These are phyloP conservation scores for Smittia aterrima DNA, from an alignment of 2,888 invertebrate genomes.

Conservation along the genomic window DNA sequence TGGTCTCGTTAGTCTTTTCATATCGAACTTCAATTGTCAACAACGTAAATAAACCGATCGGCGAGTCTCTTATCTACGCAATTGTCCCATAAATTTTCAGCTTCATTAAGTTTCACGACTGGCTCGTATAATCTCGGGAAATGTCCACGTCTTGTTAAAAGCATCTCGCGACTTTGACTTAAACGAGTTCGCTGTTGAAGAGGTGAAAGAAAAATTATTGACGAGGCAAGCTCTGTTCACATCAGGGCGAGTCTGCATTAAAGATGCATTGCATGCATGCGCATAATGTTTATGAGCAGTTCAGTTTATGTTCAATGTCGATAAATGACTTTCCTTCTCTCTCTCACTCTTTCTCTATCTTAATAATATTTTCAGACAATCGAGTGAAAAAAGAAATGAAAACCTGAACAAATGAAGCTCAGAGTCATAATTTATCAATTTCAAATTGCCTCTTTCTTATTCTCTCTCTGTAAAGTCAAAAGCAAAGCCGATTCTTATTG, in stretches of 20 bases:
- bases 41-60: neutral
- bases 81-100: neutral
- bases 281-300: slow-evolving; percentile 33
- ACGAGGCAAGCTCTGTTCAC: neutral
- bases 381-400: slow-evolving; percentile 19
- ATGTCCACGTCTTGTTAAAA: neutral
- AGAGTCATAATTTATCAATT: slow-evolving; percentile 38
- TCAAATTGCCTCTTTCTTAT: neutral
- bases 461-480: neutral
- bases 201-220: slow-evolving; percentile 27
- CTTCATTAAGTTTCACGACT: neutral
- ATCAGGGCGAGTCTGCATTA: slow-evolving; percentile 18
- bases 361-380: slow-evolving; percentile 34
- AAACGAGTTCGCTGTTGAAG: slow-evolving; percentile 31
- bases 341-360: neutral
- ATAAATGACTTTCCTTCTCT: slow-evolving; percentile 21
- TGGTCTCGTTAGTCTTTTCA: neutral
- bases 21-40: neutral
- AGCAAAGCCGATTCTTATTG: slow-evolving; percentile 5
- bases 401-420: slow-evolving; percentile 23
- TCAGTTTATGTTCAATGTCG: slow-evolving; percentile 31
- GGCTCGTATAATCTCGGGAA: neutral
- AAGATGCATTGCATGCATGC: slow-evolving; percentile 36
- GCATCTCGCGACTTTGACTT: neutral
- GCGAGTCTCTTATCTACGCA: neutral